Evolutionary conservation across 2,797 vertebrate species (phyloP), one percentile per base, ranked within the genome.

Genomic region (Graptemys geographica): DNA sequence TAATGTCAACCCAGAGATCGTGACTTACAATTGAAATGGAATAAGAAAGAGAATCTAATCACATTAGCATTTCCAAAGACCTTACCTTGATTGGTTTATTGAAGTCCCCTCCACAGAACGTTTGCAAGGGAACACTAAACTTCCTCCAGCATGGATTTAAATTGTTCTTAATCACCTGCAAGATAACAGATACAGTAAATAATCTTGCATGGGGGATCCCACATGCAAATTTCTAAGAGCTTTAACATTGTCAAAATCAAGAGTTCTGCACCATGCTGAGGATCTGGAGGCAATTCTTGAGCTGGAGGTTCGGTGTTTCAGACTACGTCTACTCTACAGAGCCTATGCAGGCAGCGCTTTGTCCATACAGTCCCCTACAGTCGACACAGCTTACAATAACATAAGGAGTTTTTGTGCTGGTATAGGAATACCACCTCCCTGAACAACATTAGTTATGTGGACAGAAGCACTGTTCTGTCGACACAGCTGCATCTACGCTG

Each of bases 101-200:
- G 51, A 99, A 94, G 95, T 99, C 98, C 23, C 99, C 98, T 92
- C 97, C 96, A 97, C 99, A 99, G 97, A 99, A 99, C 0, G 98
- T 99, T 97, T 99, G 99, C 81, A 99, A 97, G 84, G 99, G 98
- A 94, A 99, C 98, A 4, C 94, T 96, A 95, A 99, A 99, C 93
- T 98, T 99, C 93, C 98, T 99, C 99, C 99, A 99, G 53, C 94
- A 97, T 2, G 99, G 99, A 97, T 98, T 99, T 95, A 99, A 98
- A 93, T 99, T 99, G 98, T 99, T 99, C 98, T 99, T 99, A 97
- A 99, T 98, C 90, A 99, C 99, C 99, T 99, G 86, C 8, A 92
- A 88, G 49, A 72, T 81, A 84, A 86, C 86, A 86, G 81, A 19
- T 2, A 86, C 8, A 96, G 72, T 49, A 41, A 57, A 57, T 28